A percentile compares a stretch with the other conserved stretches of the same genome.
Conservation (phyloP, 2,113 vertebrate genomes). For the Trachemys scripta region DNA sequence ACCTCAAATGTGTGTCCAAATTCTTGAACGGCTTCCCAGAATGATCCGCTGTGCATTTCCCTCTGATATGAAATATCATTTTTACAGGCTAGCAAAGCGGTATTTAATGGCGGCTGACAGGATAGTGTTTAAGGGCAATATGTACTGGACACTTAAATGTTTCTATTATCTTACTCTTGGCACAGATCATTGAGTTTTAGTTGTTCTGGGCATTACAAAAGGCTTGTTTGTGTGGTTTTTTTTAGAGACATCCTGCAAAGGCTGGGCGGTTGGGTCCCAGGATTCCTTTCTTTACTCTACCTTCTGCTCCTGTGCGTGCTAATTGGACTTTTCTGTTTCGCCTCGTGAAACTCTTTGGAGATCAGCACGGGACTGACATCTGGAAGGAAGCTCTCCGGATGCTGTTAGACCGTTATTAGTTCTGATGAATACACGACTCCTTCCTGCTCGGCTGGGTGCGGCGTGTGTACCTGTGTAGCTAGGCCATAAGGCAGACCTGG, state of each 20-base stretch:
- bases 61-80: slow-evolving; percentile 3
- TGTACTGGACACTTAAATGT: slow-evolving; percentile 43
- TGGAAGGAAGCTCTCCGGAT: background rate
- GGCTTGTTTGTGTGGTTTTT: background rate
- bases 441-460: background rate
- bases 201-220: slow-evolving; percentile 11
- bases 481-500: background rate
- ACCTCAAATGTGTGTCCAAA: slow-evolving; percentile 7
- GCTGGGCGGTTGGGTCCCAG: background rate
- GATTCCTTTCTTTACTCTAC: background rate
- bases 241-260: background rate
- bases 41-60: background rate
- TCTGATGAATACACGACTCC: background rate
- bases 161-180: slow-evolving; percentile 61
- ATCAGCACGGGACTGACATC: no score
- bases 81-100: slow-evolving; percentile 44
- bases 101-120: slow-evolving; percentile 59
- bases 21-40: slow-evolving; percentile 55
- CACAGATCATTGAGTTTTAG: slow-evolving; percentile 61
- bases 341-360: background rate
- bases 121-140: slow-evolving; percentile 34
- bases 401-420: no score
- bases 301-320: background rate
- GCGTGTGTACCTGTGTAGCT: background rate
- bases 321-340: background rate